Evolutionary conservation across 2,888 invertebrate genomes (phyloP).

Genomic region (Platerodrilus igneus): DNA sequence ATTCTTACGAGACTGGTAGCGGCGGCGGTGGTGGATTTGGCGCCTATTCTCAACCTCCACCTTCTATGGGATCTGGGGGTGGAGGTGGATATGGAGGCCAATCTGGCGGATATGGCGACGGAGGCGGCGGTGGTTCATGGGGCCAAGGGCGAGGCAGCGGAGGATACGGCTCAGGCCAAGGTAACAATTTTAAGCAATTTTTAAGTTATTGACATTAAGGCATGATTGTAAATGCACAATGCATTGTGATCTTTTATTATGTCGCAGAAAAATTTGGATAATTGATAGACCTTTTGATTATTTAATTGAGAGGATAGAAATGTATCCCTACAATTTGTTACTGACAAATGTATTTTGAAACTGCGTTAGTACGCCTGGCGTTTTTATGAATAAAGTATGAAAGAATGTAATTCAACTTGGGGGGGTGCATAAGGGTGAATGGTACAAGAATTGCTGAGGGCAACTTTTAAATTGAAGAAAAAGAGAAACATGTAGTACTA

Average conservation of each 20-base stretch:
- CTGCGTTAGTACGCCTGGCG: too few relatives aligned
- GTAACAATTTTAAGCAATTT: conserved; percentile 5
- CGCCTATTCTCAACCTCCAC: conserved; percentile 44
- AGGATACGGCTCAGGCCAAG: conserved; percentile 18
- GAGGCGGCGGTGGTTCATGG: conserved; percentile 20
- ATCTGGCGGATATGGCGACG: conserved; percentile 28
- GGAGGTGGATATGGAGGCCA: conserved; percentile 26
- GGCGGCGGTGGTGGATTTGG: conserved; percentile 30
- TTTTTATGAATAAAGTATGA: too few relatives aligned
- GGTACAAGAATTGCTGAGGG: too few relatives aligned
- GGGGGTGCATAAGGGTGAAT: too few relatives aligned
- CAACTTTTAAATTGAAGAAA: too few relatives aligned
- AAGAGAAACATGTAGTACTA: too few relatives aligned
- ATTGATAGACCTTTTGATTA: conserved; percentile 45
- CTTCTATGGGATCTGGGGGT: conserved; percentile 29
- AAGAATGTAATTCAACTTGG: too few relatives aligned
- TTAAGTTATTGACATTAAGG: conserved; percentile 39
- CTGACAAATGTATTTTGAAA: too few relatives aligned
- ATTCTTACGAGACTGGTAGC: conserved; percentile 15
- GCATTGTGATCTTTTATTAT: conserved; percentile 40
- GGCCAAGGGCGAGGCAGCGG: conserved; percentile 29
- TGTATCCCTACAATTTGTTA: conserved; percentile 41
- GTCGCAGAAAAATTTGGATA: conserved; percentile 39
- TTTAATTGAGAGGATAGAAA: conserved; percentile 42
- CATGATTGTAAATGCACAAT: conserved; percentile 38